Evolutionary conservation across 2,888 invertebrate species (phyloP).

Genomic region (Timema cristinae): DNA sequence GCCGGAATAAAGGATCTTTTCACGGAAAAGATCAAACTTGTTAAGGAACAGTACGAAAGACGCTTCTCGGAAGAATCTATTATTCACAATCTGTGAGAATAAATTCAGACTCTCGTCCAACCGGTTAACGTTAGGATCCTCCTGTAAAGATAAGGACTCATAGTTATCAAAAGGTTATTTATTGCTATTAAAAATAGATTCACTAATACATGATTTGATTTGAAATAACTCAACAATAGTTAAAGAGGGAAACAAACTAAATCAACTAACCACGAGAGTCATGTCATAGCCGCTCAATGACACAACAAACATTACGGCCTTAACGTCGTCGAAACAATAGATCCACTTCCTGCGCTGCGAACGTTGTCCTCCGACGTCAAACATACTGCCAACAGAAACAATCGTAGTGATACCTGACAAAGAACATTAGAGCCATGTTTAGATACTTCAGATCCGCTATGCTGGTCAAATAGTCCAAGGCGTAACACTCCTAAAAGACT

Average conservation of each 20-base stretch:
- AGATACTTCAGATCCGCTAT: background rate
- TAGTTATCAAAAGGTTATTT: too few relatives aligned
- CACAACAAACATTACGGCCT: slow-evolving; percentile 59
- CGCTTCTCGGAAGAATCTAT: slow-evolving; percentile 58
- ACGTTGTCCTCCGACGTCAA: slow-evolving; percentile 62
- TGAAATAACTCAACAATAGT: too few relatives aligned
- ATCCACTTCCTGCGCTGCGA: slow-evolving; percentile 64
- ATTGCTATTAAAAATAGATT: too few relatives aligned
- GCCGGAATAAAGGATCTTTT: slow-evolving; percentile 59
- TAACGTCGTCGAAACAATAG: slow-evolving; percentile 63
- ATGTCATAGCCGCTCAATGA: slow-evolving; percentile 64
- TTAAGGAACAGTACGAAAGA: slow-evolving; percentile 61
- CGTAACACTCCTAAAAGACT: too few relatives aligned
- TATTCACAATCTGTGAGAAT: slow-evolving; percentile 61
- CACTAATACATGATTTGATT: too few relatives aligned
- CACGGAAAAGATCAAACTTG: slow-evolving; percentile 61
- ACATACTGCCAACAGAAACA: slow-evolving; percentile 49
- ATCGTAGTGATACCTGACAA: too few relatives aligned
- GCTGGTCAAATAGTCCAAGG: too few relatives aligned
- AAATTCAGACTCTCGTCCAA: slow-evolving; percentile 60
- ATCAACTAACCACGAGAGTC: slow-evolving; percentile 51
- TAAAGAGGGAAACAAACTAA: too few relatives aligned
- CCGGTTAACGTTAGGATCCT: slow-evolving; percentile 58
- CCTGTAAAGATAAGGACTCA: slow-evolving; percentile 41
- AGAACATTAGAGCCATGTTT: too few relatives aligned